Percentiles rank a stretch among this genome's conserved stretches.
phyloP scores from a whole-genome alignment of 30 jellyfish, hydroid and myxozoan genomes.

The Aurelia sp. region DNA sequence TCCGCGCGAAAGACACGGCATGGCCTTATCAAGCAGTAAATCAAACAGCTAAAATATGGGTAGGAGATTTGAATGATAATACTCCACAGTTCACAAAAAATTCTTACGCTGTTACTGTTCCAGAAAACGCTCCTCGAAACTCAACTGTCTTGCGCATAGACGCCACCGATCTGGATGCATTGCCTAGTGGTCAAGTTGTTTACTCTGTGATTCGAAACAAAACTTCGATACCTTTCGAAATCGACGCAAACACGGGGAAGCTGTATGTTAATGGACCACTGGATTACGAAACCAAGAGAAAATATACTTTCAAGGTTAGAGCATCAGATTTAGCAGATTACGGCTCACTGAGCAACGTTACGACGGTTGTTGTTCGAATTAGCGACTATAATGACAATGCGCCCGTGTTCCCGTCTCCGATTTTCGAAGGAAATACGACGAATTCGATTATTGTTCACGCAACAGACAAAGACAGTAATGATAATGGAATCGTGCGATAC shows the following conservation, averaged over 20 bases:
- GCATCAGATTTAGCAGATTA: constrained; percentile 85
- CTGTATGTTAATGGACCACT: constrained; percentile 57
- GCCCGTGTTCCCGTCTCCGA: constrained; percentile 78
- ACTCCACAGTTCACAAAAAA: constrained; percentile 72
- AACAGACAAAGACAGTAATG: constrained; percentile 79
- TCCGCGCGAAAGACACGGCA: constrained; percentile 75
- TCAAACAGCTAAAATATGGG: constrained; percentile 81
- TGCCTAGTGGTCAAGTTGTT: constrained; percentile 67
- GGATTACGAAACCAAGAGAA: constrained; percentile 75
- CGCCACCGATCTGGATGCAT: constrained; percentile 90
- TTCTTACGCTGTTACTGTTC: constrained; percentile 47
- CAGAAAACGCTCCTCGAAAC: constrained; percentile 72
- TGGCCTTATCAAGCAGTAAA: constrained; percentile 75
- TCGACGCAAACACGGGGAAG: constrained; percentile 75
- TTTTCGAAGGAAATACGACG: constrained; percentile 73
- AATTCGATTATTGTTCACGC: constrained; percentile 73
- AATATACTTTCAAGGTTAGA: constrained; percentile 68
- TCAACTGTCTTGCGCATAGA: constrained; percentile 58
- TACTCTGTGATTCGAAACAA: constrained; percentile 64
- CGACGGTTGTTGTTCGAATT: constrained; percentile 58
- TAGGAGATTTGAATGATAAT: constrained; percentile 87
- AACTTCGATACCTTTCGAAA: constrained; percentile 57
- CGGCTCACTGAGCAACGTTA: constrained; percentile 32
- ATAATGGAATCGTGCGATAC: constrained; percentile 72
- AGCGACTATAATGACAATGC: constrained; percentile 90